Evolutionary conservation across 2,113 vertebrate species (phyloP).

Genomic region (Platysternon megacephalum): DNA sequence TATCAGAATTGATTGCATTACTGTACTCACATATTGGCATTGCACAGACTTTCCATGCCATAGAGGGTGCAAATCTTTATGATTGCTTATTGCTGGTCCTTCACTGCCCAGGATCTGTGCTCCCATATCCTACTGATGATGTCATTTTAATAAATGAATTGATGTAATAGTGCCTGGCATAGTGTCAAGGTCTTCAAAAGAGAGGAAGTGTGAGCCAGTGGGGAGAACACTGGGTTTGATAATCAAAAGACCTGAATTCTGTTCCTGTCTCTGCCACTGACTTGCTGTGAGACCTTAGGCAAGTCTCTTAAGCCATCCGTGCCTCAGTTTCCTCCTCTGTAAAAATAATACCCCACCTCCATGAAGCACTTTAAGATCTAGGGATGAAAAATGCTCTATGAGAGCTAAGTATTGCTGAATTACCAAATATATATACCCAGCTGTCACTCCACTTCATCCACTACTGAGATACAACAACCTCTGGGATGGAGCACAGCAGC

Average conservation of each 20-base stretch:
- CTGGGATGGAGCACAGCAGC: background rate
- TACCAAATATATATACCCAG: background rate
- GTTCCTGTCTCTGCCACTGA: background rate
- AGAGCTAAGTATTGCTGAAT: background rate
- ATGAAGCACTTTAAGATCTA: background rate
- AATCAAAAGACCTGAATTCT: background rate
- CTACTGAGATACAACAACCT: fast-evolving
- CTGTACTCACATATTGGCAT: background rate
- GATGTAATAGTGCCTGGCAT: background rate
- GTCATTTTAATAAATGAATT: background rate
- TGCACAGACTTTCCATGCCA: background rate
- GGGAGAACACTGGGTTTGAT: fast-evolving
- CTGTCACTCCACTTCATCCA: background rate
- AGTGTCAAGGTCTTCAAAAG: background rate
- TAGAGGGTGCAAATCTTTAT: background rate
- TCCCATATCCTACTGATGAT: background rate
- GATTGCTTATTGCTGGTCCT: background rate
- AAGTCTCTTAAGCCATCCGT: background rate
- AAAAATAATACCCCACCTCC: background rate
- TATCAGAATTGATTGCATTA: background rate
- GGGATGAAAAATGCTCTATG: background rate
- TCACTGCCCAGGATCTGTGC: background rate
- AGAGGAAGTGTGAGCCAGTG: background rate
- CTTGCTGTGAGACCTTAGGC: fast-evolving
- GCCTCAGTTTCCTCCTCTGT: background rate